A percentile compares a stretch with the other conserved stretches of the same genome.
Evolutionary conservation across 2,888 invertebrate genomes (phyloP).

Genomic region (Danaus chrysippus): DNA sequence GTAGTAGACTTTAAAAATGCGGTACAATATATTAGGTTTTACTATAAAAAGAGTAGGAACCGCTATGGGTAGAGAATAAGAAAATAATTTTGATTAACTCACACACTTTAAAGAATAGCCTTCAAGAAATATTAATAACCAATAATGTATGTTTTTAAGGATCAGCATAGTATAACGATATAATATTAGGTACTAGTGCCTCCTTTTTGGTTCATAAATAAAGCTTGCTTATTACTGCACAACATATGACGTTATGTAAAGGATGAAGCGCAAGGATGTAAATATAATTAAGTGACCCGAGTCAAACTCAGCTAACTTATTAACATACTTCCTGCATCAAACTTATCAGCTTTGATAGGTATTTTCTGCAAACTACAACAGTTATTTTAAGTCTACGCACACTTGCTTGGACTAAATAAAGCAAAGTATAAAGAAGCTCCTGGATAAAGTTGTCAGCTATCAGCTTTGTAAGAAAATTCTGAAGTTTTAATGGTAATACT

Average conservation of each 20-base stretch:
- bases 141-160: too few relatives aligned
- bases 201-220: neutral
- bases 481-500: neutral
- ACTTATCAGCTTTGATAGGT: slow-evolving; percentile 22
- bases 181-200: too few relatives aligned
- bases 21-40: too few relatives aligned
- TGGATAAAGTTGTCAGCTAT: too few relatives aligned
- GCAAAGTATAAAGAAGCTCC: slow-evolving; percentile 19
- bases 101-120: too few relatives aligned
- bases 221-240: slow-evolving; percentile 9
- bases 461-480: too few relatives aligned
- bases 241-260: slow-evolving; percentile 25
- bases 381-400: slow-evolving; percentile 26
- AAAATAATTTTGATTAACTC: too few relatives aligned
- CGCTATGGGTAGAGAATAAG: too few relatives aligned
- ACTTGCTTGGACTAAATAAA: slow-evolving; percentile 26
- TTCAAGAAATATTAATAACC: too few relatives aligned
- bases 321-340: slow-evolving; percentile 32
- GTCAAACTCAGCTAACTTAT: slow-evolving; percentile 30
- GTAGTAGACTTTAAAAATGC: too few relatives aligned
- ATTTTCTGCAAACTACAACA: slow-evolving; percentile 14
- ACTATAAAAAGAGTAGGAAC: too few relatives aligned
- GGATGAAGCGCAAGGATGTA: slow-evolving; percentile 23
- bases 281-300: slow-evolving; percentile 34
- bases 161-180: too few relatives aligned